Conservation (phyloP, 2,888 invertebrate species). For the Sesia apiformis region DNA sequence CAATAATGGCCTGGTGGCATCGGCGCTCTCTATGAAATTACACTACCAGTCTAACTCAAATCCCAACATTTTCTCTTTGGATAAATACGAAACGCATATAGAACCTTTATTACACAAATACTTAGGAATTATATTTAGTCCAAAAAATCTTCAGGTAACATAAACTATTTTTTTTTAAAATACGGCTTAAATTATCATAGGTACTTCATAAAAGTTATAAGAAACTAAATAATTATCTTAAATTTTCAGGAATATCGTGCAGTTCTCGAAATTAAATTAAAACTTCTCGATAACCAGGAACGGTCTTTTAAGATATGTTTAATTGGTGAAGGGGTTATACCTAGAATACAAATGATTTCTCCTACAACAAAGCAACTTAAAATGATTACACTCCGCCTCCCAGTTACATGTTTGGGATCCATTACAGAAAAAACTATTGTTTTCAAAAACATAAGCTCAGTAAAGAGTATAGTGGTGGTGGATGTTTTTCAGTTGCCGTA, state of each 20-base stretch:
- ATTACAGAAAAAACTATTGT: slow-evolving; percentile 34
- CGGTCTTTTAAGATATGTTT: slow-evolving; percentile 56
- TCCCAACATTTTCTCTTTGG: slow-evolving; percentile 46
- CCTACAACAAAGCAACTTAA: slow-evolving; percentile 36
- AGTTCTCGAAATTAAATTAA: slow-evolving; percentile 55
- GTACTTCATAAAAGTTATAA: no score
- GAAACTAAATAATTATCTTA: no score
- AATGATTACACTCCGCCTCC: slow-evolving; percentile 36
- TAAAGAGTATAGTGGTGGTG: slow-evolving; percentile 34
- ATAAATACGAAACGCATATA: slow-evolving; percentile 54
- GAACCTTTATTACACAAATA: slow-evolving; percentile 57
- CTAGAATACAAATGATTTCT: slow-evolving; percentile 42
- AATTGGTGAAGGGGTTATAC: slow-evolving; percentile 62
- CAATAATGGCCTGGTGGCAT: slow-evolving; percentile 60
- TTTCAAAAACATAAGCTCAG: slow-evolving; percentile 49
- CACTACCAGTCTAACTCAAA: slow-evolving; percentile 48
- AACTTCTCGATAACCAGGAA: slow-evolving; percentile 48
- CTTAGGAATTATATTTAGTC: slow-evolving; percentile 52
- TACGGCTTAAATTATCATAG: no score
- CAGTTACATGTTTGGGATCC: slow-evolving; percentile 59
- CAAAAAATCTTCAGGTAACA: slow-evolving; percentile 47
- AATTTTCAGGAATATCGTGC: slow-evolving; percentile 51
- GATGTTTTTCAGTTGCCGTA: slow-evolving; percentile 25
- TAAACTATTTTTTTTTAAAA: neutral
- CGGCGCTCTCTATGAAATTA: slow-evolving; percentile 47